Percentiles rank a stretch among this genome's conserved stretches.
These are phyloP conservation scores for Agonopterix alstromeriana DNA, from an alignment of 2,888 invertebrate genomes.

Conservation along the genomic window DNA sequence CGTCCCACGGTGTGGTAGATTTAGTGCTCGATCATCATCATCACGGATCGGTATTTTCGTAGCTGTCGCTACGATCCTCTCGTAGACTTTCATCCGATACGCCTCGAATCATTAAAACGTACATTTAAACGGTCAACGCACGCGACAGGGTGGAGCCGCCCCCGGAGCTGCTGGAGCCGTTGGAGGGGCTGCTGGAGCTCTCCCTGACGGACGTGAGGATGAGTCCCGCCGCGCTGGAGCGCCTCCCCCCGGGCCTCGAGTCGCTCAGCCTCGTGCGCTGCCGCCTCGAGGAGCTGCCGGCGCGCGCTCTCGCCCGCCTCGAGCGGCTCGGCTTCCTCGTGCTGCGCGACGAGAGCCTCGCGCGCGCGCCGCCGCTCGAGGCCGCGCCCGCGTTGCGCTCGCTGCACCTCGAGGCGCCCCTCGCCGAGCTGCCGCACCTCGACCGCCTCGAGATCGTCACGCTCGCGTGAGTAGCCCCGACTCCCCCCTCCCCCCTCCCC, in stretches of 20 bases:
- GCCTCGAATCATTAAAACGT: too few species aligned
- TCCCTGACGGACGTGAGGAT: neutral
- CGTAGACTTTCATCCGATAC: too few species aligned
- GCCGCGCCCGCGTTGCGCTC: constrained; percentile 2
- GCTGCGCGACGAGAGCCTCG: constrained; percentile 11
- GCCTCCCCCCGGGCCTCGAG: neutral
- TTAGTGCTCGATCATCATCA: too few species aligned
- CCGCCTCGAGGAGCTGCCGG: constrained; percentile 9
- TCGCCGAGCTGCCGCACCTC: constrained; percentile 8
- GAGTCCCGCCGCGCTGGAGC: constrained; percentile 2
- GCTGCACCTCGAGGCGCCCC: constrained; percentile 9
- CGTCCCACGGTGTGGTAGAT: too few species aligned
- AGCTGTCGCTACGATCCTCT: too few species aligned
- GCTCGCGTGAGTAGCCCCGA: constrained; percentile 1
- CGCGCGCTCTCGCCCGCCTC: constrained; percentile 4
- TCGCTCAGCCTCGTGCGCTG: constrained; percentile 12
- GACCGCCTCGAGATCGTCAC: constrained; percentile 8
- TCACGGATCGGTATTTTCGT: too few species aligned
- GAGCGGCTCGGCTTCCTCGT: constrained; percentile 7
- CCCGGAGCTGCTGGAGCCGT: constrained; percentile 6
- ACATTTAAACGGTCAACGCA: too few species aligned
- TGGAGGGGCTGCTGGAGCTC: constrained; percentile 4
- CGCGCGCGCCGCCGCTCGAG: constrained; percentile 7
- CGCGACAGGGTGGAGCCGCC: neutral
- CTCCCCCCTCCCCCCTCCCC: too few species aligned